Base-by-base conservation (phyloP, 2,113 vertebrate genomes). In the Sorex araneus region DNA sequence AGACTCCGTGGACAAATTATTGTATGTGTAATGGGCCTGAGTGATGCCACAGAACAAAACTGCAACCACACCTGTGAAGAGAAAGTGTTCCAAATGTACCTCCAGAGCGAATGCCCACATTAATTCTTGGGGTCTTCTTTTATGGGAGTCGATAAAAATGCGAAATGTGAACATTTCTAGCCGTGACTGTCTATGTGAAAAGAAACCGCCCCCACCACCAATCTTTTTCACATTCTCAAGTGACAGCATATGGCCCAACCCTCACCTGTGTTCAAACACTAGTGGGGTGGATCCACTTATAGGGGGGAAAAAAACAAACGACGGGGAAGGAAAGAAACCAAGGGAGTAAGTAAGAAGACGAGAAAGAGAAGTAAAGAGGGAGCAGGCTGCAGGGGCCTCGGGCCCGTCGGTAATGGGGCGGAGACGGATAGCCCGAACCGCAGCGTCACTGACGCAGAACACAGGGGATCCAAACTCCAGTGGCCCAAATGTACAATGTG, bases 41-140 rank as follows among this genome's bases (percentile, higher is more conserved):
- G 99, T 99, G 95, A 99, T 99, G 84, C 99, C 99, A 80, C 99
- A 99, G 96, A 99, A 99, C 93, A 99, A 97, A 15, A 99, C 99
- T 0, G 99, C 99, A 75, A 99, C 99, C 91, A 99, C 99, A 93
- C 99, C 99, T 99, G 97, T 8, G 93, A 92, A 92, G 69, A 97
- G 28, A 96, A 79, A 3, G 30, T 78, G 73, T 91, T 86, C 12
- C 76, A 89, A 91, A 74, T 91, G 93, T 50, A 89, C 6, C 21
- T 88, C 11, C 73, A 75, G 91, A 70, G 78, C 23, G 5, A 64
- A 21, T 30, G 82, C 36, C 3, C 11, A 45, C 69, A 54, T 88
- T 63, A 40, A 71, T 23, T 87, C 25, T 1, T 12, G 92, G 73
- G 40, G 21, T 81, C 21, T 83, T 73, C n/a, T 21, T 89, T 94